A percentile compares a stretch with the other conserved stretches of the same genome.
Conservation (phyloP, 2,797 vertebrate genomes). For the Masticophis lateralis region DNA sequence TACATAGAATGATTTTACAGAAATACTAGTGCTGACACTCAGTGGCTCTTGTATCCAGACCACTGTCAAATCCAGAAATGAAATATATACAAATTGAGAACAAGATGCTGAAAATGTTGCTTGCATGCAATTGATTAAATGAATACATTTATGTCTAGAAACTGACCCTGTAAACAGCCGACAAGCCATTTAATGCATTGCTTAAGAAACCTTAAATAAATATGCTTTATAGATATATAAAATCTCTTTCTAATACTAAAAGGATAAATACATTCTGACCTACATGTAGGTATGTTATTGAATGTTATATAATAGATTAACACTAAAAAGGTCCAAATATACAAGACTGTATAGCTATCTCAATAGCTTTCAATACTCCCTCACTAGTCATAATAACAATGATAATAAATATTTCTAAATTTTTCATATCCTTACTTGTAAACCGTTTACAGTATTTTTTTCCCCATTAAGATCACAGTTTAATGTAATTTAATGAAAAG, state of each 20-base stretch:
- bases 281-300: neutral
- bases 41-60: constrained; percentile 17
- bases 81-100: constrained; percentile 12
- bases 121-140: constrained; percentile 10
- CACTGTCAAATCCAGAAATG: constrained; percentile 1
- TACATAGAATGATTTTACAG: constrained; percentile 25
- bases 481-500: neutral
- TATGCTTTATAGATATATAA: constrained; percentile 10
- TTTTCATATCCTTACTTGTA: neutral
- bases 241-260: neutral
- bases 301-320: neutral
- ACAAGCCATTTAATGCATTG: constrained; percentile 9
- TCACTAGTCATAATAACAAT: neutral
- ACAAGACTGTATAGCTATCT: neutral
- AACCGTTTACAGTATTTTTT: neutral
- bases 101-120: neutral
- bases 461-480: neutral
- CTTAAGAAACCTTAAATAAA: neutral
- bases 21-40: constrained; percentile 13
- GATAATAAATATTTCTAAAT: neutral
- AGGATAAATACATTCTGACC: neutral
- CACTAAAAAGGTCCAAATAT: neutral
- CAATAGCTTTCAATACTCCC: neutral
- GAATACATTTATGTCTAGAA: constrained; percentile 10
- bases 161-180: neutral